Conservation (phyloP, 1,140 invertebrate genomes). For the Paraescarpia echinospica region DNA sequence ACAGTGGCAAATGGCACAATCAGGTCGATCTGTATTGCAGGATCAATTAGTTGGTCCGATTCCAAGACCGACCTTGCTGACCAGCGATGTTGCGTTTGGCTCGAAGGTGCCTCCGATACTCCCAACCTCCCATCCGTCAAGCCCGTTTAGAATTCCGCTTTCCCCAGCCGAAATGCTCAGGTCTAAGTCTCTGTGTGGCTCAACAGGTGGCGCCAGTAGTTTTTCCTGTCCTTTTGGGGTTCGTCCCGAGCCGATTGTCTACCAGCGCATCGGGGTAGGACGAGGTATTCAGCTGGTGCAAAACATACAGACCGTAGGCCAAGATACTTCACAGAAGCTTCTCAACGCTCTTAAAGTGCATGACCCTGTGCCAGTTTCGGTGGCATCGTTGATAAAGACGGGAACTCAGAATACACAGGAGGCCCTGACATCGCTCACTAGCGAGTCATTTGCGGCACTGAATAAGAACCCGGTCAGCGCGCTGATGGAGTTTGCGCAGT, state of each 20-base stretch:
- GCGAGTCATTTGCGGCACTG: slow-evolving; percentile 50
- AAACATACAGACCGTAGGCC: not conserved
- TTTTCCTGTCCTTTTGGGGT: not conserved
- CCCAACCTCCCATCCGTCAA: not conserved
- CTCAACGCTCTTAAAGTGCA: slow-evolving; percentile 9
- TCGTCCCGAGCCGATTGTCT: slow-evolving; percentile 17
- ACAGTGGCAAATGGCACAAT: slow-evolving; percentile 29
- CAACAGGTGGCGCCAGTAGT: not conserved
- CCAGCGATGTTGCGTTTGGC: not conserved
- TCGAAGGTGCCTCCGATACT: not conserved
- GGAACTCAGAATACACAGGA: not conserved
- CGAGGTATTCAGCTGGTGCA: not conserved
- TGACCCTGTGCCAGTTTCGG: not conserved
- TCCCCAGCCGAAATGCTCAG: not conserved
- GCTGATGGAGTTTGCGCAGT: slow-evolving; percentile 60
- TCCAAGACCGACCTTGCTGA: not conserved
- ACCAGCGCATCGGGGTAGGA: slow-evolving; percentile 6
- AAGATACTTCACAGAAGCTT: slow-evolving; percentile 15
- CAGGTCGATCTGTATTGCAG: not conserved
- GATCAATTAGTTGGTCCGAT: not conserved
- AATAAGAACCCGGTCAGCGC: slow-evolving; percentile 62
- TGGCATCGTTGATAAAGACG: slow-evolving; percentile 5
- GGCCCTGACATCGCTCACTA: slow-evolving; percentile 37
- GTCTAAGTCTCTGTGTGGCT: not conserved
- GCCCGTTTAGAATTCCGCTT: slow-evolving; percentile 8